Percentiles rank a stretch among this genome's conserved stretches.
Evolutionary conservation across 1,140 invertebrate species (phyloP).

Genomic region (Monomorium pharaonis): DNA sequence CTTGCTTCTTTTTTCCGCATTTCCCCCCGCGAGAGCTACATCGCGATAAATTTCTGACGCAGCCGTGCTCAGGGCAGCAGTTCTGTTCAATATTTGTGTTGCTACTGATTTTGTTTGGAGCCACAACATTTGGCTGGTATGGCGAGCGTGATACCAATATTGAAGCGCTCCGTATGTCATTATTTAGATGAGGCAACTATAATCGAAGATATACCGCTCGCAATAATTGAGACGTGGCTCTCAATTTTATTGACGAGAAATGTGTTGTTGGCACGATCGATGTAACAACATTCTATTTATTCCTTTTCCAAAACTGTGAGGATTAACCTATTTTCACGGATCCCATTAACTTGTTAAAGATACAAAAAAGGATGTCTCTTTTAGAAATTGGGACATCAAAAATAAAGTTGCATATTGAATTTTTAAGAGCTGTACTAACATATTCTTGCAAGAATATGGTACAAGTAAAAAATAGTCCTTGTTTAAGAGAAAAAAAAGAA

Average conservation of each 20-base stretch:
- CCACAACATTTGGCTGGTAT: neutral
- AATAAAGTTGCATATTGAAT: neutral
- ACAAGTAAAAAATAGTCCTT: too few relatives aligned
- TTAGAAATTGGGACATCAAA: neutral
- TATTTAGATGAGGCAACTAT: neutral
- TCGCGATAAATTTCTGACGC: constrained; percentile 15
- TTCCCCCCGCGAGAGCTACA: neutral
- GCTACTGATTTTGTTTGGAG: constrained; percentile 27
- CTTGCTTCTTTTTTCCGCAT: neutral
- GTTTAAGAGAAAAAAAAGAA: too few relatives aligned
- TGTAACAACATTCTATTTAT: neutral
- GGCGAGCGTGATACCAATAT: neutral
- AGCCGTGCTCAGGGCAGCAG: neutral
- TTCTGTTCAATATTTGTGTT: constrained; percentile 36
- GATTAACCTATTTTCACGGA: neutral
- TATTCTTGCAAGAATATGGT: too few relatives aligned
- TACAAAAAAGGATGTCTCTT: neutral
- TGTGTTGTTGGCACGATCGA: neutral
- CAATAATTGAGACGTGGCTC: neutral
- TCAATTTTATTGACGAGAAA: neutral
- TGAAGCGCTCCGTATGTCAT: neutral
- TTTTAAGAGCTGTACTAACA: neutral
- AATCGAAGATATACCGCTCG: neutral
- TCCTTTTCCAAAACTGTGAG: neutral
- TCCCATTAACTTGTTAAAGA: neutral